Percentiles rank a stretch among this genome's conserved stretches.
Conservation (phyloP, 92 coral and sea anemone species). For the Desmophyllum pertusum region DNA sequence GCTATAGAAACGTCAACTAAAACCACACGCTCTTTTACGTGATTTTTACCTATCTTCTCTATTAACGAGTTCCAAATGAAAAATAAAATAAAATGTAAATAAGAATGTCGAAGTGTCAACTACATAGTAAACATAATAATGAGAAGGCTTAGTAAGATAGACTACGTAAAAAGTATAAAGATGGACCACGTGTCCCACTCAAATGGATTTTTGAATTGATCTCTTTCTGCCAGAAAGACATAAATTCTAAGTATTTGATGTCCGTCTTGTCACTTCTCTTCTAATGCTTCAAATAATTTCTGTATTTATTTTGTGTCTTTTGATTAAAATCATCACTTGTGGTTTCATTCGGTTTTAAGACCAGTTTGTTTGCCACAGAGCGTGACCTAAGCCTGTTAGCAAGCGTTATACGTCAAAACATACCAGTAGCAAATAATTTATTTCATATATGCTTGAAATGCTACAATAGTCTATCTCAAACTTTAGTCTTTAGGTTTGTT, state of each 20-base stretch:
- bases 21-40: not conserved
- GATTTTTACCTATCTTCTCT: not conserved
- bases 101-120: not conserved
- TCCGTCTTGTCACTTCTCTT: no score
- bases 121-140: not conserved
- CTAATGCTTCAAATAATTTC: not conserved
- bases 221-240: no score
- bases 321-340: not conserved
- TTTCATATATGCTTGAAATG: not conserved
- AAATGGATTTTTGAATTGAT: no score
- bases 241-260: no score
- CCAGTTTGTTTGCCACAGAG: not conserved
- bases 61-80: not conserved
- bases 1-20: not conserved
- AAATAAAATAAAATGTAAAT: not conserved
- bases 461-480: no score
- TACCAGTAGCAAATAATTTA: not conserved
- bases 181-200: no score
- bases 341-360: not conserved
- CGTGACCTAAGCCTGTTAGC: not conserved
- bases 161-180: no score
- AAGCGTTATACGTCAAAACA: not conserved
- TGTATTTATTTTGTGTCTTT: not conserved
- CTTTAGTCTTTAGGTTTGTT: no score
- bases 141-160: not conserved